Evolutionary conservation across 2,797 vertebrate genomes (phyloP).

Genomic region (Lycodopsis pacificus): DNA sequence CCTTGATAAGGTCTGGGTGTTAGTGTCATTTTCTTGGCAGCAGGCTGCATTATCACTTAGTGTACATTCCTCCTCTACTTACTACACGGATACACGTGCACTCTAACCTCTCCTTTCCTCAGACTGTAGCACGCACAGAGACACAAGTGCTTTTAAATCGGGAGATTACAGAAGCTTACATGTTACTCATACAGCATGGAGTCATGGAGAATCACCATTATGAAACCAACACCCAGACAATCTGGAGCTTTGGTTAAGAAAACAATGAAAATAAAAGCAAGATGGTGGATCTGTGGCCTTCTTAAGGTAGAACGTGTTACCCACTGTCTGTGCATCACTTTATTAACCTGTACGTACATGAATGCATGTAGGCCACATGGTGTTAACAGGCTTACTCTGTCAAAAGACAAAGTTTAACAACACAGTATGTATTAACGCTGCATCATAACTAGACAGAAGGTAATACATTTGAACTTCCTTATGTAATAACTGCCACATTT

Average conservation of each 20-base stretch:
- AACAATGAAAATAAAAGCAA: slow-evolving; percentile 22
- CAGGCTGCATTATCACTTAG: slow-evolving; percentile 54
- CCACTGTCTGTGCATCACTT: neutral
- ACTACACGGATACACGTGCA: slow-evolving; percentile 34
- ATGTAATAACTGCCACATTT: too few species aligned
- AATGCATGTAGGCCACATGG: neutral
- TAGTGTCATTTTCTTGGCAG: slow-evolving; percentile 77
- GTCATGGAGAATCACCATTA: slow-evolving; percentile 10
- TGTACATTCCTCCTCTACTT: slow-evolving; percentile 30
- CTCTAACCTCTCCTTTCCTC: slow-evolving; percentile 22
- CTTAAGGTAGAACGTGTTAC: neutral
- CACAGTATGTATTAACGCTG: neutral
- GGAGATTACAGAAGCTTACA: slow-evolving; percentile 36
- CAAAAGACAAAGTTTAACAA: neutral
- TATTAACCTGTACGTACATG: slow-evolving; percentile 33
- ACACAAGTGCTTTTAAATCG: slow-evolving; percentile 19
- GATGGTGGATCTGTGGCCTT: neutral
- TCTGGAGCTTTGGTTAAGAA: slow-evolving; percentile 28
- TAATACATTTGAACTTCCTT: neutral
- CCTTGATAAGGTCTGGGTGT: slow-evolving; percentile 73
- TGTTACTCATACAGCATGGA: slow-evolving; percentile 44
- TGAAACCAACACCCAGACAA: slow-evolving; percentile 30
- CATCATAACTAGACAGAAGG: neutral
- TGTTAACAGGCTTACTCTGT: neutral
- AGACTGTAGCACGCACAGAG: slow-evolving; percentile 4